Base-by-base conservation (phyloP, 2,113 vertebrate species). In the Thunnus maccoyii region DNA sequence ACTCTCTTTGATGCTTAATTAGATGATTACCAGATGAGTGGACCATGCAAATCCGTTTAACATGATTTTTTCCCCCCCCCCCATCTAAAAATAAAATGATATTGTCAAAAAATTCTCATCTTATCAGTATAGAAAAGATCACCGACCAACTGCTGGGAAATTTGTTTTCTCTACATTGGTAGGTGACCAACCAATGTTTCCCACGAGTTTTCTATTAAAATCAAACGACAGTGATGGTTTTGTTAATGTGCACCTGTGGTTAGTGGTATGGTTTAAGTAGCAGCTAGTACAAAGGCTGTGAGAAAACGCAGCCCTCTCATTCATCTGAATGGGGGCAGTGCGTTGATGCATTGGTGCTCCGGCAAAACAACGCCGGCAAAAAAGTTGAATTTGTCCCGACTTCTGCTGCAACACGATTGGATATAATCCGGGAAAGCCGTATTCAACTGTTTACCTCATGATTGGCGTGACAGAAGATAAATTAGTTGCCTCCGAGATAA, bases 11-110 rank as follows among this genome's bases (percentile, higher is more conserved):
- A 74, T 0, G 55, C 54, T 18, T 80, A n/a, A 66, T 65, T 32
- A 66, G 25, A 41, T 62, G 15, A 79, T 67, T 68, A 58, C 2
- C 32, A 47, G 44, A 46, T 22, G 58, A 78, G 27, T n/a, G 48
- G 0, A 52, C 46, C 15, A n/a, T 75, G 3, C 25, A 69, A 62
- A 63, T 73, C 4, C 48, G 63, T 63, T 79, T 55, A 62, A 52
- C 58, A 3, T 11, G 7, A 17, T 17, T 57, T 17, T 27, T 15
- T 50, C 56, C 27, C 32, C 5, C 32, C 5, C 32, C 32, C 25
- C 17, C 2, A 41, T 56, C 18, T 41, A 20, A 55, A 77, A 50
- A 47, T 51, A 17, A 46, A 17, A 46, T 3, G 0, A 72, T 78
- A 20, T 41, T 18, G 3, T 73, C 50, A 22, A 57, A 25, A 60